These are phyloP conservation scores for Condylostylus longicornis DNA, from an alignment of 1,140 invertebrate genomes.

Conservation along the genomic window DNA sequence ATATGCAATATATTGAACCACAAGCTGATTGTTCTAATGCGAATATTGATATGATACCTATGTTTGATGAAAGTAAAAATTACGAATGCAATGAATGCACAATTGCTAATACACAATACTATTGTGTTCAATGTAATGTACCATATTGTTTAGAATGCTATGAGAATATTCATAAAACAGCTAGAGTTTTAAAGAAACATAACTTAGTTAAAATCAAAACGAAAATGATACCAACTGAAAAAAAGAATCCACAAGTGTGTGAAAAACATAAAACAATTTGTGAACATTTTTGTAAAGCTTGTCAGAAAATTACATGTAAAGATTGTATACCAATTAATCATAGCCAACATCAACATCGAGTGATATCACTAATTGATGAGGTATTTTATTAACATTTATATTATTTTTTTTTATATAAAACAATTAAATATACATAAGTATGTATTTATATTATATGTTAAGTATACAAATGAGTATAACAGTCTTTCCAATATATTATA, in stretches of 20 bases:
- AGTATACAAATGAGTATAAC: too few relatives aligned
- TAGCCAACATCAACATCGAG: slow-evolving; percentile 4
- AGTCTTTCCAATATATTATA: too few relatives aligned
- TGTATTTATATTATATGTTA: too few relatives aligned
- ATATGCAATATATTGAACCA: too few relatives aligned
- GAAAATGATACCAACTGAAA: slow-evolving; percentile 9
- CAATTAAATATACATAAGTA: too few relatives aligned
- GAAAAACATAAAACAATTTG: slow-evolving; percentile 1
- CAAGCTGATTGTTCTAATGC: too few relatives aligned
- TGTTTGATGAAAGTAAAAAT: too few relatives aligned
- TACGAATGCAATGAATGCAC: slow-evolving; percentile 20
- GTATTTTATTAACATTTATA: too few relatives aligned
- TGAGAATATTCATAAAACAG: slow-evolving; percentile 14
- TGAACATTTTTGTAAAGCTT: slow-evolving; percentile 10
- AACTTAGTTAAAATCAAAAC: slow-evolving; percentile 3
- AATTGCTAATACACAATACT: slow-evolving; percentile 4
- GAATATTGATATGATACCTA: too few relatives aligned
- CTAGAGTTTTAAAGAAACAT: slow-evolving; percentile 19
- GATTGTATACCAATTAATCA: slow-evolving; percentile 5
- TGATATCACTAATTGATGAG: neutral
- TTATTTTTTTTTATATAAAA: too few relatives aligned
- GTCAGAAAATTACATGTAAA: slow-evolving; percentile 4
- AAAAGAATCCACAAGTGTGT: slow-evolving; percentile 5
- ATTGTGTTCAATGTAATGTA: slow-evolving; percentile 18
- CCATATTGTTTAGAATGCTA: slow-evolving; percentile 20